Evolutionary conservation across 2,888 invertebrate species (phyloP), one percentile per base, ranked within the genome.

Genomic region (Dione juno): DNA sequence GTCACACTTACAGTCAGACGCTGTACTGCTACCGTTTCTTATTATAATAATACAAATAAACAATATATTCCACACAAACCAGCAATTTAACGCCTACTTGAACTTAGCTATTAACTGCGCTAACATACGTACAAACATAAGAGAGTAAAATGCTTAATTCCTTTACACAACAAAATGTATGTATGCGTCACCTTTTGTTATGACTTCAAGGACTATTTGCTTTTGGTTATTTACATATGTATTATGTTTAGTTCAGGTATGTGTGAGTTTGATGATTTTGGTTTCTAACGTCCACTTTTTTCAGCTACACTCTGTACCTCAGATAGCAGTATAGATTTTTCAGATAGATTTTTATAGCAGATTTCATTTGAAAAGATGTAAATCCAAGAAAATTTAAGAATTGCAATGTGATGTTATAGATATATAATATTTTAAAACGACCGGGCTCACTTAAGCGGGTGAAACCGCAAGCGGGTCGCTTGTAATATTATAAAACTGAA

Each of bases 151-250:
- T 63, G 45, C n/a, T 54, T 68, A 68, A 68, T 53, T 54, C 61
- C 63, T 52, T 43, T 61, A 63, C 57, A 48, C 14, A 41, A 41
- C 41, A 9, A 28, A 61, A 70, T n/a, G n/a, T n/a, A 71, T 67
- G 63, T 71, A 71, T 63, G 71, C 67, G 28, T 43, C 57, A 71
- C 67, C 71, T 71, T 64, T 54, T 61, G 35, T 71, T 58, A 58
- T 71, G 64, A 64, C 58, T 67, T 57, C 48, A 66, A 61, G 61
- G 67, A 41, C 16, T 64, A 21, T 41, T 28, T 63, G 43, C 40
- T 13, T 48, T 21, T 28, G 53, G 37, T 57, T 16, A 57, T 64
- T n/a, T 54, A 35, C 37, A 3, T 5, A 10, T 14, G n/a, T 35
- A n/a, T n/a, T n/a, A n/a, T n/a, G n/a, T 54, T 67, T 52, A 57